Conservation (phyloP, 2,797 vertebrate species). For the Tamandua tetradactyla region DNA sequence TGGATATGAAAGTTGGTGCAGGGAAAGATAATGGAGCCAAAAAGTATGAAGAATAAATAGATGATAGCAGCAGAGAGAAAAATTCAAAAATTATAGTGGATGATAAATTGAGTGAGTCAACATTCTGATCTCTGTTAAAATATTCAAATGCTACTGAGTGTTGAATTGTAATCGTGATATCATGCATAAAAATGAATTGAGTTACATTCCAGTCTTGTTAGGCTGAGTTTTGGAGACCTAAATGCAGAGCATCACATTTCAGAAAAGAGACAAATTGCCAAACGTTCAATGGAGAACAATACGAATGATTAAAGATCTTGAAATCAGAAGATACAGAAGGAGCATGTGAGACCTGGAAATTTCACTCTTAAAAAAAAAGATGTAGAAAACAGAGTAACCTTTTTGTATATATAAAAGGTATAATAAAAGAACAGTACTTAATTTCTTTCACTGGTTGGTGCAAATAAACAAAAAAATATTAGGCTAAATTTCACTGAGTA, state of each 20-base stretch:
- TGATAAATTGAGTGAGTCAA: constrained; percentile 44
- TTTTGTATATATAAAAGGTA: not conserved
- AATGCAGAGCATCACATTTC: constrained; percentile 47
- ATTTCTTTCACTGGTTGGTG: constrained; percentile 11
- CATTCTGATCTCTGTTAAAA: constrained; percentile 63
- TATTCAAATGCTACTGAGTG: constrained; percentile 61
- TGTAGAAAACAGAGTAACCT: not conserved
- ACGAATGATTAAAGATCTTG: constrained; percentile 47
- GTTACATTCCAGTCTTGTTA: constrained; percentile 57
- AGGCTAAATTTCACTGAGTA: constrained; percentile 2
- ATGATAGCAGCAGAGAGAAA: constrained; percentile 19
- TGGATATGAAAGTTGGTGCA: not conserved
- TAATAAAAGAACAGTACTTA: not conserved
- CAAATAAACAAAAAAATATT: constrained; percentile 52
- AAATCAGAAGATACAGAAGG: constrained; percentile 21
- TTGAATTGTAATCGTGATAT: constrained; percentile 63
- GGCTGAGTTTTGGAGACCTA: constrained; percentile 42
- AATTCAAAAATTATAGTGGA: constrained; percentile 21
- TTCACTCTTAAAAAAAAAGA: not conserved
- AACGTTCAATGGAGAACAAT: constrained; percentile 31
- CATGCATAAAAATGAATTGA: constrained; percentile 55
- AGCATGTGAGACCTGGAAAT: constrained; percentile 28
- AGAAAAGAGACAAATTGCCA: constrained; percentile 59
- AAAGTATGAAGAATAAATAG: not conserved
- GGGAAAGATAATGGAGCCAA: not conserved